These are phyloP conservation scores for Babyrousa celebensis DNA, from an alignment of 2,797 vertebrate genomes.

Conservation along the genomic window DNA sequence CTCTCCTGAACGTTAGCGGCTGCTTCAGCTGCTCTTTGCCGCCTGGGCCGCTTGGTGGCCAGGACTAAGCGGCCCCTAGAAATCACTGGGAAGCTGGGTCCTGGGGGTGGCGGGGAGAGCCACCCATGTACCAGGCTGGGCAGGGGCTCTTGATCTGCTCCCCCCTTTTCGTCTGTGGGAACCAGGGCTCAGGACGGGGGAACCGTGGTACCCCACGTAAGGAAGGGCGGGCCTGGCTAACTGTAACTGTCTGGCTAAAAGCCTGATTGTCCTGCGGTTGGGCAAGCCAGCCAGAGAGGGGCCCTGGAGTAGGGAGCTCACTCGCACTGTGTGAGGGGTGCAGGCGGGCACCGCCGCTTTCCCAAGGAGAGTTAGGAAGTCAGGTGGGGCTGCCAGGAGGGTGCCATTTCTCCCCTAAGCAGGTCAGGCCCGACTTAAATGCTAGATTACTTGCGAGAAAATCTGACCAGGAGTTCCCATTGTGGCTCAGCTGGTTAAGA, in stretches of 20 bases:
- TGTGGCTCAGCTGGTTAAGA: too few species aligned
- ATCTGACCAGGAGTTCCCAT: neutral
- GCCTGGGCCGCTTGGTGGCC: neutral
- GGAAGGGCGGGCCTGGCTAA: slow-evolving; percentile 89
- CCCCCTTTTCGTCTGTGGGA: neutral
- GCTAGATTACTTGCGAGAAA: neutral
- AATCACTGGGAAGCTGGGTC: neutral
- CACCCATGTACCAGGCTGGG: neutral
- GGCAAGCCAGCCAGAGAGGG: slow-evolving; percentile 69
- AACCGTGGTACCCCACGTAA: slow-evolving; percentile 73
- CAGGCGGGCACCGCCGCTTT: neutral
- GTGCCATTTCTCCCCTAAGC: neutral
- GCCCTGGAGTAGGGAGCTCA: neutral
- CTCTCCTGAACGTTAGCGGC: neutral
- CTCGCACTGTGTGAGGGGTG: neutral
- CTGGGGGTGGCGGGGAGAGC: neutral
- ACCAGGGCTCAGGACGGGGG: neutral
- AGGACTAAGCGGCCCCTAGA: slow-evolving; percentile 32
- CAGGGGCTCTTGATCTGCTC: neutral
- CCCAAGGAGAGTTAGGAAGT: neutral
- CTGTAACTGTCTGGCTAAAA: slow-evolving; percentile 86
- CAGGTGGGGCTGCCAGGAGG: neutral
- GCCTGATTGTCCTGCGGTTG: slow-evolving; percentile 67
- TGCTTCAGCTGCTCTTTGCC: slow-evolving; percentile 41
- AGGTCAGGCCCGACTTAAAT: neutral